Percentiles rank a stretch among this genome's conserved stretches.
Evolutionary conservation across 1,140 invertebrate species (phyloP).

Genomic region (Zaprionus taronus): DNA sequence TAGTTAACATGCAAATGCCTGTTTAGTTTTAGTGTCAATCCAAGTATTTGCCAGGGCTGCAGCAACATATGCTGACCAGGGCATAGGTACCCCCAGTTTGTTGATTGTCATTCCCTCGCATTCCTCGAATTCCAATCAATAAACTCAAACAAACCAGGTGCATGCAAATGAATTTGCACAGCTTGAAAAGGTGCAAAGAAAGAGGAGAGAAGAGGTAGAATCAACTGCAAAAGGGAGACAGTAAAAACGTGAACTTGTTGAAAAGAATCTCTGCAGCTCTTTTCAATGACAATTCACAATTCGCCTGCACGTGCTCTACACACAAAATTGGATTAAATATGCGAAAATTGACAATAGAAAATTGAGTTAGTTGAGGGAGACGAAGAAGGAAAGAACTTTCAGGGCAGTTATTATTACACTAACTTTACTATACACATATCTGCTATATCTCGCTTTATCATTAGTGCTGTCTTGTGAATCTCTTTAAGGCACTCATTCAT

Average conservation of each 20-base stretch:
- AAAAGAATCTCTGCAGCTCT: conserved; percentile 1
- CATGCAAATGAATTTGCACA: conserved; percentile 53
- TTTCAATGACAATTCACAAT: conserved; percentile 29
- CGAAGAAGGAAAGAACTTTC: neutral
- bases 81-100: neutral
- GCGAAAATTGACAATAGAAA: neutral
- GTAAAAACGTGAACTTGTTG: conserved; percentile 5
- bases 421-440: neutral
- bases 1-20: conserved; percentile 22
- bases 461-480: neutral
- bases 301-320: conserved; percentile 13
- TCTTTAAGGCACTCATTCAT: conserved; percentile 21
- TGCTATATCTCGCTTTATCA: neutral
- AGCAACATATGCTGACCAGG: neutral
- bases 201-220: neutral
- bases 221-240: neutral
- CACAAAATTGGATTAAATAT: neutral
- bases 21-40: neutral
- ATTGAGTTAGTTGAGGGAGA: neutral
- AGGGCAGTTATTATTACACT: neutral
- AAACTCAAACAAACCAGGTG: conserved; percentile 44
- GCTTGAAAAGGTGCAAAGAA: neutral
- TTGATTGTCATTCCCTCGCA: too few relatives aligned
- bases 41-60: neutral
- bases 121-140: conserved; percentile 43